These are phyloP conservation scores for Chromobotia macracanthus DNA, from an alignment of 2,797 vertebrate species.

Conservation along the genomic window DNA sequence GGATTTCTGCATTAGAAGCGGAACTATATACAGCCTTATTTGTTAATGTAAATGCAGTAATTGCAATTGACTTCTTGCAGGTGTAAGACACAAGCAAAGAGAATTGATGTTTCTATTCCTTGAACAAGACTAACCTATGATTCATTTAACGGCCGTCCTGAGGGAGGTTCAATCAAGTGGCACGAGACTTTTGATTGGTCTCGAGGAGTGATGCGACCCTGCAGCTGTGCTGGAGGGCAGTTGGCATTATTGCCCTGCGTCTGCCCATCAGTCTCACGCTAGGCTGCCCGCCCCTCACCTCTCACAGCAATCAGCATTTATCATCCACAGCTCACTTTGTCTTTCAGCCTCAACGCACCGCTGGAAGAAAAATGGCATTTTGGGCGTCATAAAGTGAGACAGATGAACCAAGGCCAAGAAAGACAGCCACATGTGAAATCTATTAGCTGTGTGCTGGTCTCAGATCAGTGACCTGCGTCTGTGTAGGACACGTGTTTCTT, in stretches of 20 bases:
- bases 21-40: not conserved
- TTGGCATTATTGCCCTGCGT: slow-evolving; percentile 21
- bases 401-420: not conserved
- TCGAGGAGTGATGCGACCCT: not conserved
- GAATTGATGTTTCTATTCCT: not conserved
- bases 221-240: slow-evolving; percentile 13
- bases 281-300: slow-evolving; percentile 19
- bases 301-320: slow-evolving; percentile 27
- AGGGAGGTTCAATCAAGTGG: not conserved
- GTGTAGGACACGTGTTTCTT: not conserved
- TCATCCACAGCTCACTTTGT: slow-evolving; percentile 9
- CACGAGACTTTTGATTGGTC: slow-evolving; percentile 29
- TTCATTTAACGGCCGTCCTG: not conserved
- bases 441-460: not conserved
- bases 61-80: not conserved
- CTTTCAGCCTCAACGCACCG: slow-evolving; percentile 8
- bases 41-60: not conserved
- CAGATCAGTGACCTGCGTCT: slow-evolving; percentile 10
- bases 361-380: slow-evolving; percentile 41
- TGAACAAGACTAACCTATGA: not conserved
- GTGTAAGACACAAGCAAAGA: not conserved
- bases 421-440: not conserved
- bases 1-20: not conserved
- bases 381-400: slow-evolving; percentile 17
- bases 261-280: slow-evolving; percentile 24